Evolutionary conservation across 2,888 invertebrate genomes (phyloP), one percentile per base, ranked within the genome.

Genomic region (Xiphydria camelus): DNA sequence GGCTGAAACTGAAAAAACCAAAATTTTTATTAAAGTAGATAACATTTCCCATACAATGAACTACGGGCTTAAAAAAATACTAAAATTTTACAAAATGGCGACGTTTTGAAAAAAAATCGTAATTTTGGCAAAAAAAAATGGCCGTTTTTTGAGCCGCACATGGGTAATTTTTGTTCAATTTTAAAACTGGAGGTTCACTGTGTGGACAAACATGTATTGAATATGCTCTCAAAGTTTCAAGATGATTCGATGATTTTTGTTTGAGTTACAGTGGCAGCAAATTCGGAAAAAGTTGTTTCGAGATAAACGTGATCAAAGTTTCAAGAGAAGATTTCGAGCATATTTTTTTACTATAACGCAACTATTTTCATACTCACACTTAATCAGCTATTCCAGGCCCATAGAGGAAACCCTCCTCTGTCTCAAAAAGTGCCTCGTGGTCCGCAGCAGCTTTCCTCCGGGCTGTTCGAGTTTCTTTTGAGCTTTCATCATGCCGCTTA

Each of bases 391-490:
- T 23, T 23, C 23, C 23, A 23, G 23, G 23, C 7, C 23, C 23
- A n/a, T 23, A n/a, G 7, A 23, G 23, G 6, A n/a, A n/a, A 23
- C 23, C 23, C n/a, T 23, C n/a, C 23, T 23, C 23, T 23, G 6
- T n/a, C n/a, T 23, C 23, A 23, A 23, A 23, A 23, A 23, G n/a
- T n/a, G n/a, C n/a, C n/a, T n/a, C n/a, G n/a, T n/a, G n/a, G n/a
- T n/a, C n/a, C n/a, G n/a, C n/a, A n/a, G n/a, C n/a, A 39, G 40
- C 44, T 26, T 12, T 26, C 22, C 22, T 38, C 17, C 44, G 44
- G 35, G 35, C 9, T 47, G 39, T 23, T 34, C 47, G 34, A 38
- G 10, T 31, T 39, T 47, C 47, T 43, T 47, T 47, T 39, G 34
- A 39, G n/a, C 20, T 2, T 17, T 32, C 39, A 20, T 17, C 21